Evolutionary conservation across 2,888 invertebrate species (phyloP), one percentile per base, ranked within the genome.

Genomic region (Dasysyrphus albostriatus): DNA sequence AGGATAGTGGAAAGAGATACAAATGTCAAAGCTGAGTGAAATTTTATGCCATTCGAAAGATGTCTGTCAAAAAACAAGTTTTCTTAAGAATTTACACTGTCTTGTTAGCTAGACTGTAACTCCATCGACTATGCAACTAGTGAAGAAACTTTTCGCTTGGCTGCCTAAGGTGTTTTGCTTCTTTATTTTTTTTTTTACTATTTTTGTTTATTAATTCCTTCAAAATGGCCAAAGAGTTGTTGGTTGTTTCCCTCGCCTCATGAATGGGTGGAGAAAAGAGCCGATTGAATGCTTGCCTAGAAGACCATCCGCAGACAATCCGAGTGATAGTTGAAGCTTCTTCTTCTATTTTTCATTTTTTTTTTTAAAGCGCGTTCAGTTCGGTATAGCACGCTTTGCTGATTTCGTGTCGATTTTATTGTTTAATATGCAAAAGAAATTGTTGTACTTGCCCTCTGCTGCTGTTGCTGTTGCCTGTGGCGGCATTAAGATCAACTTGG

Each of bases 371-470:
- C 74, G 54, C 67, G 63, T 74, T 83, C 51, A 37, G 61, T 44
- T 78, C 83, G 75, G 87, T 87, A 87, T 78, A 75, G 78, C 83
- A 87, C 87, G 87, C 78, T 87, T 87, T 83, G 87, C 70, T 87
- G 87, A 78, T 59, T 87, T 65, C 70, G 78, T 83, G 83, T 78
- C 72, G 70, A 83, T 83, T 78, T 82, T 82, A 82, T 87, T 83
- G 78, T 87, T 87, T 87, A 87, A 87, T 87, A 87, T 87, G 87
- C 87, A 78, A 74, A 87, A 87, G 82, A 83, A 87, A 83, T 87
- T 87, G 65, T 78, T 87, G 63, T 78, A 56, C 61, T 54, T 79
- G 39, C 56, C 44, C 65, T 47, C 56, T 73, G 56, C 44, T 16
- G 77, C n/a, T 67, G 67, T 0, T 67, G 44, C 10, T 49, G 47